Conservation (phyloP, 2,113 vertebrate genomes). For the Brachirus orientalis region DNA sequence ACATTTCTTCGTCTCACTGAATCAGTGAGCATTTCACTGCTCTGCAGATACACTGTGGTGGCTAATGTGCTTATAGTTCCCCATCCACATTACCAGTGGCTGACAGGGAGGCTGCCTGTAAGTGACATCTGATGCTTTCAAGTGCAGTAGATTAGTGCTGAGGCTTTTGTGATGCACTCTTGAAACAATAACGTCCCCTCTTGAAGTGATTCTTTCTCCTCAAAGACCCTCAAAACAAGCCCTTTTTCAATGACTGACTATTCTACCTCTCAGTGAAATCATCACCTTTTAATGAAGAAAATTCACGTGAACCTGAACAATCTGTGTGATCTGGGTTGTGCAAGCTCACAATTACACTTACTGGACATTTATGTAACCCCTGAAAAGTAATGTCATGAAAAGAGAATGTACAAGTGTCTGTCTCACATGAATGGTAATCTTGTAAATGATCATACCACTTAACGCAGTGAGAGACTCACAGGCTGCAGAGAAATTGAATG, state of each 20-base stretch:
- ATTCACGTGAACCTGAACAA: conserved; percentile 26
- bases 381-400: conserved; percentile 10
- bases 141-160: conserved; percentile 60
- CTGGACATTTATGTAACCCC: conserved; percentile 33
- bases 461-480: conserved; percentile 28
- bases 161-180: conserved; percentile 38
- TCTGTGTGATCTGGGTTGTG: conserved; percentile 29
- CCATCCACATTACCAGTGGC: conserved; percentile 29
- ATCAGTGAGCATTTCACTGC: conserved; percentile 40
- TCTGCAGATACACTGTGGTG: conserved; percentile 39
- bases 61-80: conserved; percentile 59
- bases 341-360: conserved; percentile 36
- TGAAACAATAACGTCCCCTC: conserved; percentile 41
- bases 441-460: conserved; percentile 57
- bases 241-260: conserved; percentile 27
- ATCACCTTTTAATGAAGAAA: conserved; percentile 43
- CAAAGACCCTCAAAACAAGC: conserved; percentile 49
- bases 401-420: conserved; percentile 14
- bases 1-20: conserved; percentile 55
- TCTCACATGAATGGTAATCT: conserved; percentile 32
- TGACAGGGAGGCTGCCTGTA: conserved; percentile 44
- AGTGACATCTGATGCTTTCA: conserved; percentile 63
- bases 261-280: conserved; percentile 12
- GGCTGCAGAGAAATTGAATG: conserved; percentile 22
- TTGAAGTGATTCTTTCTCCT: conserved; percentile 43